These are phyloP conservation scores for Pogoniulus pusillus DNA, from an alignment of 2,797 vertebrate genomes.

Conservation along the genomic window DNA sequence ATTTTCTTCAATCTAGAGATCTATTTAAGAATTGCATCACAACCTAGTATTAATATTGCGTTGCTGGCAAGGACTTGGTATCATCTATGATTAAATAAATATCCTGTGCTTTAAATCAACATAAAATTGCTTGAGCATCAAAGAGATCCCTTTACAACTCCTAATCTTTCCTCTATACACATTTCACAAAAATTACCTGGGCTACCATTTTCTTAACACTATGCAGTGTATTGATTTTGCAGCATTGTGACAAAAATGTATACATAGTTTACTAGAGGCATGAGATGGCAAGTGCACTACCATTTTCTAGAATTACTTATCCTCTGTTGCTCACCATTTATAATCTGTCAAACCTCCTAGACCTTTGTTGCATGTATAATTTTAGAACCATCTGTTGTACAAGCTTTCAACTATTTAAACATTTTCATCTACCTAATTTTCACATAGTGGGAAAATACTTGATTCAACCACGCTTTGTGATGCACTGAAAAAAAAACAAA, in stretches of 20 bases:
- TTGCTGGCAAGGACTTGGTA: not conserved
- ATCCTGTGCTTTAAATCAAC: not conserved
- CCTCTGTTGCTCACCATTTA: constrained; percentile 71
- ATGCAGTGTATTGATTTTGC: constrained; percentile 53
- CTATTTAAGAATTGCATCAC: constrained; percentile 7
- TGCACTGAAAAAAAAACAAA: not conserved
- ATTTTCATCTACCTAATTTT: constrained; percentile 70
- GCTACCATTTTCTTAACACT: constrained; percentile 1
- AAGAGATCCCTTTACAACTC: constrained; percentile 20
- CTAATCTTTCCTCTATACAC: not conserved
- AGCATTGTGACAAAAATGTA: constrained; percentile 29
- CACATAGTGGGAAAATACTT: constrained; percentile 62
- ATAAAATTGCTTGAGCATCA: constrained; percentile 5
- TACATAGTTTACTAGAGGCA: constrained; percentile 53
- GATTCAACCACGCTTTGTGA: constrained; percentile 43
- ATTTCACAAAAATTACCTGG: not conserved
- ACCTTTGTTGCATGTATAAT: constrained; percentile 76
- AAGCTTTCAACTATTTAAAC: constrained; percentile 75
- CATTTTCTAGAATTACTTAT: constrained; percentile 72
- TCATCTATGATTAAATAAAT: not conserved
- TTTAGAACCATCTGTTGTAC: constrained; percentile 77
- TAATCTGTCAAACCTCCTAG: constrained; percentile 73
- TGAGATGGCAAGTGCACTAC: constrained; percentile 47
- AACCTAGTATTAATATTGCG: not conserved
- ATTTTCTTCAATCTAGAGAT: not conserved